phyloP scores from a whole-genome alignment of 2,113 vertebrate species.

The Mirounga angustirostris region DNA sequence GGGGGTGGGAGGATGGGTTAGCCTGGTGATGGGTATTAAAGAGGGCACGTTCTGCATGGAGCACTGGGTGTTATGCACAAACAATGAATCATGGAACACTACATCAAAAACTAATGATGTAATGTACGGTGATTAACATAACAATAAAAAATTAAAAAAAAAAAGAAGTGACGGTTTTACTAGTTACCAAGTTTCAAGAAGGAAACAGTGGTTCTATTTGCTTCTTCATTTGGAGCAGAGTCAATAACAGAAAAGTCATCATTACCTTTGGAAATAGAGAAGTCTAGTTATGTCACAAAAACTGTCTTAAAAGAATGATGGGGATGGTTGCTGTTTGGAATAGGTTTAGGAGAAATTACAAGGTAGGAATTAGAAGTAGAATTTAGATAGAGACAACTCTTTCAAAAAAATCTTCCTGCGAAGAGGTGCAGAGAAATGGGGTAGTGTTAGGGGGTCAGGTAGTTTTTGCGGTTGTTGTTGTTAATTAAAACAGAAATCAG shows the following conservation, averaged over 20 bases:
- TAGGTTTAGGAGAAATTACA: slow-evolving; percentile 18
- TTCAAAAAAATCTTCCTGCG: background rate
- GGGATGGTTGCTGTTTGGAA: background rate
- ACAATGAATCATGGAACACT: no score
- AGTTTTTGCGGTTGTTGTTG: background rate
- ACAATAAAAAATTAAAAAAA: no score
- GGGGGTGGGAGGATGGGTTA: no score
- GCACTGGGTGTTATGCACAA: no score
- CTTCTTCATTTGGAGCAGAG: background rate
- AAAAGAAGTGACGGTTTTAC: background rate
- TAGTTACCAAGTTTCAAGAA: slow-evolving; percentile 11
- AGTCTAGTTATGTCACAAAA: slow-evolving; percentile 23
- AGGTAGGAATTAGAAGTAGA: background rate
- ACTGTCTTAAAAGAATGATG: background rate
- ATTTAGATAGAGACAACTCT: background rate
- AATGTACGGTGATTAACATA: no score
- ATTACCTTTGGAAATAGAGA: slow-evolving; percentile 25
- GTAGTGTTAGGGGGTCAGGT: background rate
- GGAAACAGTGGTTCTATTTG: background rate
- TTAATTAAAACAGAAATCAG: background rate
- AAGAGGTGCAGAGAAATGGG: background rate
- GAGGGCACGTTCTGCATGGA: no score
- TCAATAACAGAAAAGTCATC: background rate
- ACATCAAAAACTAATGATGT: no score
- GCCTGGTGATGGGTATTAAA: no score